Evolutionary conservation across 2,113 vertebrate species (phyloP), one percentile per base, ranked within the genome.

Genomic region (Mugil cephalus): DNA sequence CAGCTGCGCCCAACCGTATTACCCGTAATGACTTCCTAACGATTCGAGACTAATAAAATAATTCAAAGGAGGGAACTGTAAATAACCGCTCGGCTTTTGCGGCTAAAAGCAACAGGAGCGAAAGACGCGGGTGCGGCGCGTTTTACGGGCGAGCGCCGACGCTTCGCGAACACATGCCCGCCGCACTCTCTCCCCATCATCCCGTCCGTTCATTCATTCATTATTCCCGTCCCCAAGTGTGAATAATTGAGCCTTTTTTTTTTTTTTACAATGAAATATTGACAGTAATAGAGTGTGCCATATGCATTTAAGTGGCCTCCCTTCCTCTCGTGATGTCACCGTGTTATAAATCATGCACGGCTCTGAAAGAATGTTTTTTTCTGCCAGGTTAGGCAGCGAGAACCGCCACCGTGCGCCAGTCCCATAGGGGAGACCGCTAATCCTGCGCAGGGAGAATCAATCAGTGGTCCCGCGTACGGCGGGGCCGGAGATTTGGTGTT

Each of bases 181-280:
- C n/a, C 45, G 1, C 45, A 17, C 35, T 62, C 1, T 18, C 62
- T 14, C 21, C 58, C 38, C 56, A 47, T 38, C 46, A 19, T 45
- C n/a, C 17, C 52, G 36, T 64, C 70, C 48, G 55, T 79, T 61
- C 62, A 72, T 66, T 40, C 51, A 48, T 81, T 77, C 77, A 85
- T 84, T 67, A 69, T 83, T 72, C 75, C 66, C 66, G 63, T 62
- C 46, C 54, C 48, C 40, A 10, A 62, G 0, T 66, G 71, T 89
- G 72, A 91, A 90, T 87, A 87, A 88, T 83, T 84, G 55, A 90
- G 69, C 60, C 62, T 42, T 74, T n/a, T n/a, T n/a, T n/a, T n/a
- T n/a, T n/a, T n/a, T n/a, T 82, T 75, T 64, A 84, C 54, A 77
- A 91, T 90, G 18, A 90, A 92, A 91, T 87, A 88, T 89, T 89